phyloP scores from a whole-genome alignment of 2,888 invertebrate genomes.

The Hypsopygia costalis region DNA sequence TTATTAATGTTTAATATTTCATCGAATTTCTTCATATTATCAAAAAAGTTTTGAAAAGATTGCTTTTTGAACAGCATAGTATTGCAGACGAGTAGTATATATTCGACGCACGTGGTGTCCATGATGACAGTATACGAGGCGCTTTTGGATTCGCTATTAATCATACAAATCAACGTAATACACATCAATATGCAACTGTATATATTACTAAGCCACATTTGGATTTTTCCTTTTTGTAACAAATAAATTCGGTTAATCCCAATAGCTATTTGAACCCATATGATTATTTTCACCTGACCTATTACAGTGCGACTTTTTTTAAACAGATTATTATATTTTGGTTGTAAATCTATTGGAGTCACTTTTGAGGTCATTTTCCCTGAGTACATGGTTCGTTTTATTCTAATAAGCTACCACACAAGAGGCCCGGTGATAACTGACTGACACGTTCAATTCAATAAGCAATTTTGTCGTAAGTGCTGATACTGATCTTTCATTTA shows the following conservation, averaged over 20 bases:
- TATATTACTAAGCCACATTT: slow-evolving; percentile 21
- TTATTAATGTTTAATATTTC: slow-evolving; percentile 40
- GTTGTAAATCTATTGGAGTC: slow-evolving; percentile 20
- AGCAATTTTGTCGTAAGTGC: not conserved
- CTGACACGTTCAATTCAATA: slow-evolving; percentile 1
- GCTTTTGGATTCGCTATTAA: slow-evolving; percentile 16
- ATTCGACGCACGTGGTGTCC: slow-evolving; percentile 34
- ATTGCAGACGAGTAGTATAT: slow-evolving; percentile 30
- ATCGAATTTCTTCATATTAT: slow-evolving; percentile 41
- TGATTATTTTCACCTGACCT: slow-evolving; percentile 27
- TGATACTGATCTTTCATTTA: slow-evolving; percentile 22
- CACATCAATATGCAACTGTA: slow-evolving; percentile 21
- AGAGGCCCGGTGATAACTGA: not conserved
- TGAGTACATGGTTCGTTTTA: slow-evolving; percentile 18
- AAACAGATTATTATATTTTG: slow-evolving; percentile 27
- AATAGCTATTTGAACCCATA: slow-evolving; percentile 27
- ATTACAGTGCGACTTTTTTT: slow-evolving; percentile 17
- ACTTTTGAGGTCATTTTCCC: slow-evolving; percentile 34
- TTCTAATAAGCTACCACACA: not conserved
- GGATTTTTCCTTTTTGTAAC: slow-evolving; percentile 24
- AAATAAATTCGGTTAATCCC: slow-evolving; percentile 42
- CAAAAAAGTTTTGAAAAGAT: slow-evolving; percentile 33
- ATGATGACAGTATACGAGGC: slow-evolving; percentile 33
- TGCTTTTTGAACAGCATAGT: slow-evolving; percentile 32
- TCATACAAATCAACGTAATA: slow-evolving; percentile 19